These are phyloP conservation scores for Lerista edwardsae DNA, from an alignment of 2,797 vertebrate genomes.

Conservation along the genomic window DNA sequence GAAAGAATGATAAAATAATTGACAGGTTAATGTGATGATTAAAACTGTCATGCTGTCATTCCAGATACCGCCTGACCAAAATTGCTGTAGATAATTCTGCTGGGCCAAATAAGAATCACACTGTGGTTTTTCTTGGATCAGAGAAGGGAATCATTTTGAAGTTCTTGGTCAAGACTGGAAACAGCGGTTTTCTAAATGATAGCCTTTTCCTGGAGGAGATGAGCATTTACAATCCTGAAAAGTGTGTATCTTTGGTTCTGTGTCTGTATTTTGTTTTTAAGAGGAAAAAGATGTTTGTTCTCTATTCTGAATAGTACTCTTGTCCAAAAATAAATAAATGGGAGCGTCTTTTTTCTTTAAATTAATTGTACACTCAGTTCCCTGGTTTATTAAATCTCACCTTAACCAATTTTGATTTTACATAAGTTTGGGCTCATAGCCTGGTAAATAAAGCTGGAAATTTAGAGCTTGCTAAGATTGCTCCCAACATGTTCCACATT, in stretches of 20 bases:
- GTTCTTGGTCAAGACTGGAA: conserved; percentile 92
- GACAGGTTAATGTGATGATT: conserved; percentile 35
- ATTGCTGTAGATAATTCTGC: conserved; percentile 93
- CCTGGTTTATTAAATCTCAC: not conserved
- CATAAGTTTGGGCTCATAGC: too few species aligned
- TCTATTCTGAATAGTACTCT: conserved; percentile 22
- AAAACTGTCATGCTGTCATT: conserved; percentile 62
- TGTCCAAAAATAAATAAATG: conserved; percentile 5
- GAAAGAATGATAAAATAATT: conserved; percentile 46
- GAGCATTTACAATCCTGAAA: conserved; percentile 95
- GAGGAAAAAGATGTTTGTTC: conserved; percentile 52
- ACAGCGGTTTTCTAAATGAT: conserved; percentile 92
- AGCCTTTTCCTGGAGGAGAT: conserved; percentile 98
- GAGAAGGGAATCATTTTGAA: conserved; percentile 97
- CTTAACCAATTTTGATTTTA: too few species aligned
- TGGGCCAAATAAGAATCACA: conserved; percentile 91
- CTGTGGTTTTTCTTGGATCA: conserved; percentile 96
- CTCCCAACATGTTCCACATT: too few species aligned
- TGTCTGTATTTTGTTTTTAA: conserved; percentile 15
- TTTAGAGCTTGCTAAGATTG: too few species aligned
- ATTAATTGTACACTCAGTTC: conserved; percentile 37
- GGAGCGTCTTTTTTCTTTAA: conserved; percentile 52
- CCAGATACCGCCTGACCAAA: conserved; percentile 95
- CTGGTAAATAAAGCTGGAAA: too few species aligned
- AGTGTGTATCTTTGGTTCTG: conserved; percentile 82